Evolutionary conservation across 2,113 vertebrate species (phyloP).

Genomic region (Coptodon rendalli): DNA sequence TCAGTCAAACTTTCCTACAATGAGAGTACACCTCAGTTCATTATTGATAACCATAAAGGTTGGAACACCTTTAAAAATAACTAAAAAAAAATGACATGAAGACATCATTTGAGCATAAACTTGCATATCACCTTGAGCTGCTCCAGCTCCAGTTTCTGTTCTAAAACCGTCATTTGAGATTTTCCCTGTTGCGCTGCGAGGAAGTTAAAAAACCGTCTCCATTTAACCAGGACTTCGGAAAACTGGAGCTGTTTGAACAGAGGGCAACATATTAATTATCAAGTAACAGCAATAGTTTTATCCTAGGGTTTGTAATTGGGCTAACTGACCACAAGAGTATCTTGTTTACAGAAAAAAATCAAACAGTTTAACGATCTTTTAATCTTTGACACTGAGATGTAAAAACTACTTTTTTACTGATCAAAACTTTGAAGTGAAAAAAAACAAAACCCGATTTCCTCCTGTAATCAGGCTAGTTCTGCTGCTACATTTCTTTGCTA

Average conservation of each 20-base stretch:
- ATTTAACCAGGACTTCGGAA: conserved; percentile 89
- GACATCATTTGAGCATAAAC: not conserved
- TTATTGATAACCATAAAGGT: not conserved
- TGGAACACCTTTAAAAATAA: not conserved
- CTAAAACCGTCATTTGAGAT: conserved; percentile 69
- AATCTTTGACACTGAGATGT: not conserved
- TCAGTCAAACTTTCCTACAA: conserved; percentile 77
- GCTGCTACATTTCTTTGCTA: not conserved
- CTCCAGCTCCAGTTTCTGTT: conserved; percentile 80
- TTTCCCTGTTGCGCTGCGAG: conserved; percentile 83
- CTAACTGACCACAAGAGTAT: not conserved
- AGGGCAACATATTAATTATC: not conserved
- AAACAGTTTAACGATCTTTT: not conserved
- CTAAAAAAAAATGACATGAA: not conserved
- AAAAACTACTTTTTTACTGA: not conserved
- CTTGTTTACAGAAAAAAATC: not conserved
- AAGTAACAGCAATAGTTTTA: not conserved
- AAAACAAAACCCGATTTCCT: not conserved
- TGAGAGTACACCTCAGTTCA: not conserved
- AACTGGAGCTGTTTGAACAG: conserved; percentile 79
- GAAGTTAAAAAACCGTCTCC: conserved; percentile 83
- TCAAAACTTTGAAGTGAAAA: not conserved
- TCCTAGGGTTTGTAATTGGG: not conserved
- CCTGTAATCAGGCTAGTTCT: not conserved
- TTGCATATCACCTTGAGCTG: conserved; percentile 77